Evolutionary conservation across 1,140 invertebrate species (phyloP).

Genomic region (Notospermus geniculatus): DNA sequence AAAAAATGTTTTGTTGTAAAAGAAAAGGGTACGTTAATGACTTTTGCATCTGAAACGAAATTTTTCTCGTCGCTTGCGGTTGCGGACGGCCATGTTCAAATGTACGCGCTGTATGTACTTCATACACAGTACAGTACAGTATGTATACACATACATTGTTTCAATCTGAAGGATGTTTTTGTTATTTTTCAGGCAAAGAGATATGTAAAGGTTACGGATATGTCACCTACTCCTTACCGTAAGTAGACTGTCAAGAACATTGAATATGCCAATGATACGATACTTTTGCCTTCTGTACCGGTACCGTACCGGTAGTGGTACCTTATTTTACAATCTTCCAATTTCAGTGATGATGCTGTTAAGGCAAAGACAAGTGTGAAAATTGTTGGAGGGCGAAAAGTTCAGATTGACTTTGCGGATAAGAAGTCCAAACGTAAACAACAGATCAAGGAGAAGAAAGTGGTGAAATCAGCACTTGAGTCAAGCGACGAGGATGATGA

Average conservation of each 20-base stretch:
- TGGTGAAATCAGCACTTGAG: background rate
- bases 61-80: no score
- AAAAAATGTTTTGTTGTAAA: slow-evolving; percentile 38
- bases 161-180: background rate
- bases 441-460: background rate
- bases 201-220: slow-evolving; percentile 35
- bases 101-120: no score
- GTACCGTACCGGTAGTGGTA: no score
- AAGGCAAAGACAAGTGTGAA: slow-evolving; percentile 29
- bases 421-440: slow-evolving; percentile 24
- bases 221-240: slow-evolving; percentile 36
- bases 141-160: no score
- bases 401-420: slow-evolving; percentile 30
- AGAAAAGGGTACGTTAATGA: slow-evolving; percentile 33
- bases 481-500: background rate
- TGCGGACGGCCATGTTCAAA: no score
- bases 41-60: no score
- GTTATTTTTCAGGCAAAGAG: slow-evolving; percentile 25
- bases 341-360: slow-evolving; percentile 40
- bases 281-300: no score
- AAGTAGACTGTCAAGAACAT: no score
- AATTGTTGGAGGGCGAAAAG: slow-evolving; percentile 28
- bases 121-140: no score
- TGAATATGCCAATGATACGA: no score
- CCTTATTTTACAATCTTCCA: no score